Percentiles rank a stretch among this genome's conserved stretches.
Evolutionary conservation across 2,888 invertebrate genomes (phyloP).

Genomic region (Netelia fuscicornis): DNA sequence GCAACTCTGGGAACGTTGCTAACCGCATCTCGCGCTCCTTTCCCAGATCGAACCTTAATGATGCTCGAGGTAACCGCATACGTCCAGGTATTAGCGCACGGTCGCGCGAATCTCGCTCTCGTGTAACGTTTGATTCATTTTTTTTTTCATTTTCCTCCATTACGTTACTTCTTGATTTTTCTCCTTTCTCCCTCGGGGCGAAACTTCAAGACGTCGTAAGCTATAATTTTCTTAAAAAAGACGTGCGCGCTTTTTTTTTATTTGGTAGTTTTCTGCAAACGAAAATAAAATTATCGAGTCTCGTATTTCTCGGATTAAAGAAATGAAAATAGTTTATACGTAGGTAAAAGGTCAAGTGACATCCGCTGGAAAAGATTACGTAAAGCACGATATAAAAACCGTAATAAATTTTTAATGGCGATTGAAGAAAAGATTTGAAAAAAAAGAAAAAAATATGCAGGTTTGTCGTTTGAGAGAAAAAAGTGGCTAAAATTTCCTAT

Average conservation of each 20-base stretch:
- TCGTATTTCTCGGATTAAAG: background rate
- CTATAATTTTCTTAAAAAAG: constrained; percentile 48
- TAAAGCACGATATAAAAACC: background rate
- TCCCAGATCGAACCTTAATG: constrained; percentile 34
- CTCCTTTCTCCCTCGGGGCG: constrained; percentile 4
- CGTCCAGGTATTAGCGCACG: constrained; percentile 44
- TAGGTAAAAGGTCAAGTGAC: background rate
- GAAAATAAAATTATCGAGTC: background rate
- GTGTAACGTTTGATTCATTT: background rate
- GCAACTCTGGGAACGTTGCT: constrained; percentile 6
- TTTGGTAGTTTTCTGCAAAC: background rate
- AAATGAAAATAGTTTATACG: background rate
- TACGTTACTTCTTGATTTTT: too few species aligned
- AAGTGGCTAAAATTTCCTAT: background rate
- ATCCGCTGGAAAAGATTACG: background rate
- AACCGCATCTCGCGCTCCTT: background rate
- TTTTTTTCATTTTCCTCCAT: background rate
- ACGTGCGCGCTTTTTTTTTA: constrained; percentile 1
- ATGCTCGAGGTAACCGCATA: constrained; percentile 20
- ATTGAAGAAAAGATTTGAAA: background rate
- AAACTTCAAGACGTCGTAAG: constrained; percentile 14
- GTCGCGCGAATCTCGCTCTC: constrained; percentile 33
- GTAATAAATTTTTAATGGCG: background rate
- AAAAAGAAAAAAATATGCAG: background rate
- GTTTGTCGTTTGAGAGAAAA: background rate